These are phyloP conservation scores for Drosophila merina DNA, from an alignment of 2,888 invertebrate genomes.

Conservation along the genomic window DNA sequence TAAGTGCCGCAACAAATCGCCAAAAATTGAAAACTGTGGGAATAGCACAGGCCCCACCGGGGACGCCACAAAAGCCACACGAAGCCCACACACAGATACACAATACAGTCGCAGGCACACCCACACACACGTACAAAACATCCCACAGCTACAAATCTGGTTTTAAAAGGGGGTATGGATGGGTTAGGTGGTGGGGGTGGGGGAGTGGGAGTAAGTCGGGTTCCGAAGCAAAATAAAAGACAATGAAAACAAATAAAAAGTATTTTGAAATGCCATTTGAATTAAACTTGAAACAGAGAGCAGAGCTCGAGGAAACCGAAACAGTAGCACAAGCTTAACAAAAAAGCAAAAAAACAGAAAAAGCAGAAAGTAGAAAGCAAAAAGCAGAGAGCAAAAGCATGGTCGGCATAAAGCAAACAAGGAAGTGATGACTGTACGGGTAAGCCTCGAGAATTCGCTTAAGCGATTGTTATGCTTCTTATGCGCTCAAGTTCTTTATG, in stretches of 20 bases:
- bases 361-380: too few relatives aligned
- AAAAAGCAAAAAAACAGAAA: background rate
- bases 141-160: constrained; percentile 59
- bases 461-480: constrained; percentile 38
- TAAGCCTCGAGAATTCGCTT: constrained; percentile 28
- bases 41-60: constrained; percentile 50
- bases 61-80: constrained; percentile 32
- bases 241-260: constrained; percentile 71
- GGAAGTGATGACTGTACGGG: constrained; percentile 44
- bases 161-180: constrained; percentile 24
- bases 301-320: constrained; percentile 27
- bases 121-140: constrained; percentile 1
- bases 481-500: constrained; percentile 26
- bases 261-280: constrained; percentile 67
- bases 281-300: constrained; percentile 52
- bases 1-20: constrained; percentile 79
- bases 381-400: background rate
- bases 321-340: constrained; percentile 16
- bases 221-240: constrained; percentile 50
- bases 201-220: background rate
- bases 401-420: constrained; percentile 13
- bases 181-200: constrained; percentile 1
- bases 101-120: too few relatives aligned
- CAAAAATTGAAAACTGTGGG: constrained; percentile 79
- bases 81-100: constrained; percentile 12